phyloP scores from a whole-genome alignment of 2,888 invertebrate species.

The Trichogramma dendrolimi region DNA sequence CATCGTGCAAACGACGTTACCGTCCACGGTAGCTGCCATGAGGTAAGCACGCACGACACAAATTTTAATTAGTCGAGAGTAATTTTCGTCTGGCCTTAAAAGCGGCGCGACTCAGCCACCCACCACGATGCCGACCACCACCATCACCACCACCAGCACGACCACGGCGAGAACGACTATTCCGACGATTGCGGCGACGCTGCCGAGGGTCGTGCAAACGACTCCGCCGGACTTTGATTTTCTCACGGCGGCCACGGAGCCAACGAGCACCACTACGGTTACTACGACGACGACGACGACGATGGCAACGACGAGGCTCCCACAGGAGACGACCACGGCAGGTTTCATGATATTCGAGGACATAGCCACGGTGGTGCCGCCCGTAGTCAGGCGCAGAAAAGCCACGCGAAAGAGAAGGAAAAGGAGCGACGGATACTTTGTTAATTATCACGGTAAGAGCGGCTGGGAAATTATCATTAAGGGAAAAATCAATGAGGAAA shows the following conservation, averaged over 20 bases:
- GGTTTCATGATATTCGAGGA: constrained; percentile 5
- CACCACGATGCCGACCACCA: constrained; percentile 10
- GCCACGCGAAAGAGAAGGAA: not conserved
- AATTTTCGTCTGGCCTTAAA: not conserved
- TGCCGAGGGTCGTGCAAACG: constrained; percentile 5
- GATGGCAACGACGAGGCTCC: not conserved
- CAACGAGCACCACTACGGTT: constrained; percentile 14
- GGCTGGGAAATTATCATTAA: too few relatives aligned
- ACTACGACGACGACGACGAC: constrained; percentile 9
- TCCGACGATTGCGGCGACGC: constrained; percentile 8
- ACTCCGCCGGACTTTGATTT: constrained; percentile 16
- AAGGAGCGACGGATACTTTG: constrained; percentile 19
- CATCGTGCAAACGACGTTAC: not conserved
- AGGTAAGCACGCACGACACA: not conserved
- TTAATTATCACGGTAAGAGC: constrained; percentile 21
- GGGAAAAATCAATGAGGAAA: too few relatives aligned
- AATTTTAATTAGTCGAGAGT: not conserved
- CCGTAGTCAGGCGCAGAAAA: not conserved
- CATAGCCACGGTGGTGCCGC: constrained; percentile 16
- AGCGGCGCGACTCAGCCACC: constrained; percentile 15
- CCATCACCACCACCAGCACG: constrained; percentile 3
- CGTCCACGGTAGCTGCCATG: too few relatives aligned
- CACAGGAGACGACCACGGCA: not conserved
- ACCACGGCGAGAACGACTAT: constrained; percentile 17
- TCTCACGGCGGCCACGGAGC: constrained; percentile 24